phyloP scores from a whole-genome alignment of 2,797 vertebrate genomes.

The Danio jaintianensis region DNA sequence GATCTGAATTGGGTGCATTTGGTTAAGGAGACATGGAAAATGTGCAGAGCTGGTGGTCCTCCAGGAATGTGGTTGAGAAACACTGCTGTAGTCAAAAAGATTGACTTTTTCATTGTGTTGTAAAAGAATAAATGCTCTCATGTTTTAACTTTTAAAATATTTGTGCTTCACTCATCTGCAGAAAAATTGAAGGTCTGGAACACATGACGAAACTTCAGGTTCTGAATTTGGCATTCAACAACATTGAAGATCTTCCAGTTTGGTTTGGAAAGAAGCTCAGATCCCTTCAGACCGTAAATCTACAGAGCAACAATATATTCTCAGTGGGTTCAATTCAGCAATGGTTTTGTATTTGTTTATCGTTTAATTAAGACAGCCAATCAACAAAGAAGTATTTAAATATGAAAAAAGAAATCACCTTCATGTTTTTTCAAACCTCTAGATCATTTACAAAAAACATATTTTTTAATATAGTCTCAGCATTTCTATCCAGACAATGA shows the following conservation, averaged over 20 bases:
- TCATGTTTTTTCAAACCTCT: background rate
- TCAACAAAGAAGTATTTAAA: background rate
- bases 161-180: constrained; percentile 58
- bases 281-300: constrained; percentile 78
- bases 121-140: background rate
- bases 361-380: background rate
- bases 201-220: constrained; percentile 82
- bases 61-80: no score
- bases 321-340: constrained; percentile 77
- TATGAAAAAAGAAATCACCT: background rate
- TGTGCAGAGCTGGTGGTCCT: no score
- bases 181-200: constrained; percentile 87
- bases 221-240: constrained; percentile 84
- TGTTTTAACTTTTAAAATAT: background rate
- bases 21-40: no score
- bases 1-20: no score
- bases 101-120: background rate
- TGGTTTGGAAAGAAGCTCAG: constrained; percentile 84
- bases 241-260: constrained; percentile 82
- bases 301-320: constrained; percentile 81
- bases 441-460: background rate
- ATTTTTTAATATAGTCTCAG: background rate
- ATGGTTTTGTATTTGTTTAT: background rate
- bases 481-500: background rate
- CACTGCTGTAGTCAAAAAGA: no score